Percentiles rank a stretch among this genome's conserved stretches.
Conservation (phyloP, 2,113 vertebrate genomes). For the Chaetura pelagica region DNA sequence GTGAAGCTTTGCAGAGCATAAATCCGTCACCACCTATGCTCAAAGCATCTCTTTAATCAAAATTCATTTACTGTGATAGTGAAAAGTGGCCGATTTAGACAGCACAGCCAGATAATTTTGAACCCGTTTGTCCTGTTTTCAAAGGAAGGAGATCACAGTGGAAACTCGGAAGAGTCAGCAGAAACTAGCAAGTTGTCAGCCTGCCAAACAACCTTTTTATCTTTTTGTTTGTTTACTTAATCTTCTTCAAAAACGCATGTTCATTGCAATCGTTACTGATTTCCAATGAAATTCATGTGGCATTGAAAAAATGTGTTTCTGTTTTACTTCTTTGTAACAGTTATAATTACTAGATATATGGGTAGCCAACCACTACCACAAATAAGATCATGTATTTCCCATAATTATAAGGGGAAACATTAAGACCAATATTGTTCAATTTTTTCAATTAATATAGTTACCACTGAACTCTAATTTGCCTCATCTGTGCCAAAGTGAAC, state of each 20-base stretch:
- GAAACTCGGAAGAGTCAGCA: slow-evolving; percentile 59
- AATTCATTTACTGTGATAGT: slow-evolving; percentile 48
- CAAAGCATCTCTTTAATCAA: slow-evolving; percentile 50
- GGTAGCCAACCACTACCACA: neutral
- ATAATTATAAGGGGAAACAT: slow-evolving; percentile 3
- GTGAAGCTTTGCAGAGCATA: slow-evolving; percentile 45
- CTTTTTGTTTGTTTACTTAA: slow-evolving; percentile 39
- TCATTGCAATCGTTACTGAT: fast-evolving
- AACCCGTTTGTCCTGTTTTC: slow-evolving; percentile 50
- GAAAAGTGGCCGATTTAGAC: neutral
- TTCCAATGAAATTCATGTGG: neutral
- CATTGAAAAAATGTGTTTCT: neutral
- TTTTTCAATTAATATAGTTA: slow-evolving; percentile 11
- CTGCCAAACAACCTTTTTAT: slow-evolving; percentile 32
- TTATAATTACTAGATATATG: neutral
- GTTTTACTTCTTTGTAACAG: neutral
- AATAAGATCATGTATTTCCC: neutral
- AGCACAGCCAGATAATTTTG: slow-evolving; percentile 21
- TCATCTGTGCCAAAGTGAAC: neutral
- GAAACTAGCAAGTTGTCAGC: slow-evolving; percentile 36
- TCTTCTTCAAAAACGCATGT: neutral
- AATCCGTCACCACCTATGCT: slow-evolving; percentile 34
- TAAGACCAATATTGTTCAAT: neutral
- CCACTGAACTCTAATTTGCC: neutral
- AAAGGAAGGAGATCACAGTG: slow-evolving; percentile 27